These are phyloP conservation scores for Pyrrhia umbra DNA, from an alignment of 2,888 invertebrate species.

Conservation along the genomic window DNA sequence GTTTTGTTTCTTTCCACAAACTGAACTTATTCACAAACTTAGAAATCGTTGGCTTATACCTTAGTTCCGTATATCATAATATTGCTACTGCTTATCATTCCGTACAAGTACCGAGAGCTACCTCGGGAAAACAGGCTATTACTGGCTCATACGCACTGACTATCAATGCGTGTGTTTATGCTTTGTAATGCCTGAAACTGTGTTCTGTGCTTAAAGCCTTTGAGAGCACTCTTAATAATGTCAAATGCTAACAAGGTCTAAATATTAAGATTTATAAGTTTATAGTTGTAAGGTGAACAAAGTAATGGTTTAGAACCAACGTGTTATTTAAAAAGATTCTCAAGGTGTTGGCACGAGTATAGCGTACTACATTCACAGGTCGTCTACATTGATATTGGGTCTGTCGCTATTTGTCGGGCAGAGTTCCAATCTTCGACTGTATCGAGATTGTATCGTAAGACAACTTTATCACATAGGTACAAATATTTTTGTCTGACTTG, in stretches of 20 bases:
- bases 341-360: conserved; percentile 7
- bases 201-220: neutral
- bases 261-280: too few relatives aligned
- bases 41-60: neutral
- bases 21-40: neutral
- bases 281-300: too few relatives aligned
- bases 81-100: conserved; percentile 46
- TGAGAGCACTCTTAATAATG: neutral
- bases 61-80: conserved; percentile 1
- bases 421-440: conserved; percentile 49
- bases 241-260: neutral
- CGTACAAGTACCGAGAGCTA: conserved; percentile 24
- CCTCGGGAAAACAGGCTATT: conserved; percentile 55
- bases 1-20: neutral
- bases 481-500: conserved; percentile 43
- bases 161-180: conserved; percentile 47
- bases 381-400: conserved; percentile 44
- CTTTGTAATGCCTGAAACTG: conserved; percentile 9
- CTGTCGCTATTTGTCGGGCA: conserved; percentile 51
- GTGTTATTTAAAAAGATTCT: conserved; percentile 18
- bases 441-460: conserved; percentile 42
- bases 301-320: neutral
- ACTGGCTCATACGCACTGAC: conserved; percentile 44
- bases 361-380: conserved; percentile 31
- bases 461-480: conserved; percentile 39